These are phyloP conservation scores for Pelochelys cantorii DNA, from an alignment of 2,797 vertebrate genomes.

Conservation along the genomic window DNA sequence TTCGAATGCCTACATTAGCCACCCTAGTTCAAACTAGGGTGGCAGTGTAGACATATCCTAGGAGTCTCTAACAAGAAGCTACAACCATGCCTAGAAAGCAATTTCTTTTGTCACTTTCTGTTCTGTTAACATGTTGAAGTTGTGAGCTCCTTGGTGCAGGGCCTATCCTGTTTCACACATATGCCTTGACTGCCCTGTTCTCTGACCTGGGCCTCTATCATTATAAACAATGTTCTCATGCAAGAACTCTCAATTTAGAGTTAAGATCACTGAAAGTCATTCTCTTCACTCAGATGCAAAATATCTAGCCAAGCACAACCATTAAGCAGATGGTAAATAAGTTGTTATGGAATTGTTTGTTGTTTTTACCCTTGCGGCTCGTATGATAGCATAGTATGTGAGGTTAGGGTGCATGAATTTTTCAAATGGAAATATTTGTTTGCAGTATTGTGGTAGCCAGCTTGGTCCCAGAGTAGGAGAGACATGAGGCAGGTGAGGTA, in stretches of 20 bases:
- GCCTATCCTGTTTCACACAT: neutral
- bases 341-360: neutral
- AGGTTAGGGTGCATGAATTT: too few relatives aligned
- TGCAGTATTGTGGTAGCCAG: too few relatives aligned
- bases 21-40: too few relatives aligned
- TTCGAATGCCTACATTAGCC: too few relatives aligned
- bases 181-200: neutral
- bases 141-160: neutral
- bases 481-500: too few relatives aligned
- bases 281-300: neutral
- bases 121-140: neutral
- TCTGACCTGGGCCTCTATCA: neutral
- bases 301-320: neutral
- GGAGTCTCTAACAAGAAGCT: neutral
- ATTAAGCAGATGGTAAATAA: neutral
- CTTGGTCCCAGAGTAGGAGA: too few relatives aligned
- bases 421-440: too few relatives aligned
- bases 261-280: neutral
- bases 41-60: too few relatives aligned
- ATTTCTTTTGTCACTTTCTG: neutral
- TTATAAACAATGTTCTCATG: neutral
- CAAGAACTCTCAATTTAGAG: neutral
- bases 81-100: neutral
- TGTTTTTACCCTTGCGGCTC: neutral
- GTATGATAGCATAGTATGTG: neutral